These are phyloP conservation scores for Drosophila nannoptera DNA, from an alignment of 1,140 invertebrate genomes.

Conservation along the genomic window DNA sequence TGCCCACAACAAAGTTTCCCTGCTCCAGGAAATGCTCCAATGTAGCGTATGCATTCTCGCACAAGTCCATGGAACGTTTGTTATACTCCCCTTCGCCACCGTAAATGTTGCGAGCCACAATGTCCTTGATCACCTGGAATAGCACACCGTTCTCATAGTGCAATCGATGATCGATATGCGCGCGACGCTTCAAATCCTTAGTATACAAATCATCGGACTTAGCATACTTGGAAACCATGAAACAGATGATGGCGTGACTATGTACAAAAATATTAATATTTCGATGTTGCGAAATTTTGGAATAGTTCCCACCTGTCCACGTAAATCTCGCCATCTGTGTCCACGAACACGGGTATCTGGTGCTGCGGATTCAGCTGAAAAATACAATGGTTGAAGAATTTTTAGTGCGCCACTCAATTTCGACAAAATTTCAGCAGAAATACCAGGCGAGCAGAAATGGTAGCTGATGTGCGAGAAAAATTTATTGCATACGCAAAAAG, in stretches of 20 bases:
- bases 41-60: slow-evolving; percentile 80
- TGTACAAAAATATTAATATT: too few species aligned
- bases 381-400: not conserved
- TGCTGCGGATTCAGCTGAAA: slow-evolving; percentile 83
- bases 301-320: slow-evolving; percentile 80
- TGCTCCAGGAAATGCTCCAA: slow-evolving; percentile 80
- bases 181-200: slow-evolving; percentile 82
- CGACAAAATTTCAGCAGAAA: too few species aligned
- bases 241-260: slow-evolving; percentile 85
- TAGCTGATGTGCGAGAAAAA: too few species aligned
- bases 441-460: too few species aligned
- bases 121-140: slow-evolving; percentile 78
- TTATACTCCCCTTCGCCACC: slow-evolving; percentile 65
- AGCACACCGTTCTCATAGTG: slow-evolving; percentile 86
- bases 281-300: not conserved
- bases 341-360: slow-evolving; percentile 84
- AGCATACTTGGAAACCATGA: slow-evolving; percentile 85
- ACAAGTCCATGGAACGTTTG: slow-evolving; percentile 49
- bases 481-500: too few species aligned
- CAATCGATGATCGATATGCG: slow-evolving; percentile 85
- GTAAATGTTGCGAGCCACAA: slow-evolving; percentile 73
- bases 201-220: slow-evolving; percentile 84
- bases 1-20: slow-evolving; percentile 79
- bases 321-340: slow-evolving; percentile 83
- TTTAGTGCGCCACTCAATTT: too few species aligned